These are phyloP conservation scores for Bradysia coprophila DNA, from an alignment of 1,140 invertebrate species.

Conservation along the genomic window DNA sequence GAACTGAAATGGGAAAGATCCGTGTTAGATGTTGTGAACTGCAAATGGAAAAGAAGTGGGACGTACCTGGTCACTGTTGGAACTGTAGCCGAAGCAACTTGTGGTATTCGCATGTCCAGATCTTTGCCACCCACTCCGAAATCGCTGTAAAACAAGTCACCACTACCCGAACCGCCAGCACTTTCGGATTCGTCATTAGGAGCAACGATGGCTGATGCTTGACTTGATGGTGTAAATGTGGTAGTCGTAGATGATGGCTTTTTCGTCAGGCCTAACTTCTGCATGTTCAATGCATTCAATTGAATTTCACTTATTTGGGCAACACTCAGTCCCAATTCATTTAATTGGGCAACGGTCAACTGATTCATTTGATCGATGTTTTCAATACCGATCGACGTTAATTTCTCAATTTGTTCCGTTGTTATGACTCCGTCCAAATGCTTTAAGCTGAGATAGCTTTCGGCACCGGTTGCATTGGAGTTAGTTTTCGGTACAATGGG, in stretches of 20 bases:
- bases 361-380: slow-evolving; percentile 35
- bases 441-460: slow-evolving; percentile 28
- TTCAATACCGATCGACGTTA: slow-evolving; percentile 32
- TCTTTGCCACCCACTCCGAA: slow-evolving; percentile 14
- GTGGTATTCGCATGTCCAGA: slow-evolving; percentile 22
- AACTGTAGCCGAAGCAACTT: slow-evolving; percentile 19
- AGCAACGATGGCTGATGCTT: too few species aligned
- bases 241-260: too few species aligned
- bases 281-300: slow-evolving; percentile 30
- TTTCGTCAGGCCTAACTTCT: slow-evolving; percentile 29
- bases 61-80: too few species aligned
- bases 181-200: too few species aligned
- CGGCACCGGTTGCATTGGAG: slow-evolving; percentile 5
- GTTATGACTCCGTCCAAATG: slow-evolving; percentile 33
- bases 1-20: too few species aligned
- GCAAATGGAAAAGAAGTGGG: too few species aligned
- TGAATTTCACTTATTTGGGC: slow-evolving; percentile 37
- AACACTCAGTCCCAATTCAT: slow-evolving; percentile 32
- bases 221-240: too few species aligned
- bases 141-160: too few species aligned
- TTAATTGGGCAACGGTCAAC: slow-evolving; percentile 33
- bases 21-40: too few species aligned
- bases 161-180: too few species aligned
- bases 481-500: neutral
- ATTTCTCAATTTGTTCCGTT: slow-evolving; percentile 31